Conservation (phyloP, 1,140 invertebrate species). For the Procambarus clarkii region DNA sequence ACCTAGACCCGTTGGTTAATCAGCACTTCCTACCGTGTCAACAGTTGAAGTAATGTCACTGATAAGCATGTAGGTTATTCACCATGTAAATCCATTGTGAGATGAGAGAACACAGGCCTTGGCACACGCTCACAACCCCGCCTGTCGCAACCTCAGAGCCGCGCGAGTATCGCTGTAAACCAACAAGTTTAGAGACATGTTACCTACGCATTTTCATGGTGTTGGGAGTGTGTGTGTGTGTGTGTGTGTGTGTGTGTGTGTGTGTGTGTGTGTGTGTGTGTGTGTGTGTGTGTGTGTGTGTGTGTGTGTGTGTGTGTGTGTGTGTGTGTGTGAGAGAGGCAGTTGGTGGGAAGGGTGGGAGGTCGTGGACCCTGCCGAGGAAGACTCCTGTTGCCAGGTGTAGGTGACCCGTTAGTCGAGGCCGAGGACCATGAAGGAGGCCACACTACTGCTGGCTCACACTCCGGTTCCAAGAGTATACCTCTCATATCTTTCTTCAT, state of each 20-base stretch:
- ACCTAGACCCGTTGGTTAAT: no score
- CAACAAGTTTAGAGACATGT: neutral
- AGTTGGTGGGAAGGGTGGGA: neutral
- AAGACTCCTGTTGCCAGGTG: neutral
- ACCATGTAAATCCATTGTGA: neutral
- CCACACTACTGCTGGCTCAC: neutral
- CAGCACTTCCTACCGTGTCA: no score
- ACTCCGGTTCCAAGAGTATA: no score
- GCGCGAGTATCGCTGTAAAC: neutral
- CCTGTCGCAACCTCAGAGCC: neutral
- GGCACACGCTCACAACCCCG: neutral
- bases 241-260: neutral
- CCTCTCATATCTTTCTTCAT: no score
- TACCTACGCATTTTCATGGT: neutral
- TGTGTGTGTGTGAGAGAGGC: neutral
- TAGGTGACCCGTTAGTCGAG: conserved; percentile 6
- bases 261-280: neutral
- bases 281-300: conserved; percentile 14
- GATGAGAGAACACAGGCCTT: neutral
- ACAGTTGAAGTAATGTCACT: no score
- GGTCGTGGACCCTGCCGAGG: neutral
- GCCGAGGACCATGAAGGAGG: neutral
- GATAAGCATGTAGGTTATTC: neutral
- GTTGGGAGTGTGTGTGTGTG: neutral
- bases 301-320: neutral